Conservation (phyloP, 2,113 vertebrate genomes). For the Irena cyanogastra region DNA sequence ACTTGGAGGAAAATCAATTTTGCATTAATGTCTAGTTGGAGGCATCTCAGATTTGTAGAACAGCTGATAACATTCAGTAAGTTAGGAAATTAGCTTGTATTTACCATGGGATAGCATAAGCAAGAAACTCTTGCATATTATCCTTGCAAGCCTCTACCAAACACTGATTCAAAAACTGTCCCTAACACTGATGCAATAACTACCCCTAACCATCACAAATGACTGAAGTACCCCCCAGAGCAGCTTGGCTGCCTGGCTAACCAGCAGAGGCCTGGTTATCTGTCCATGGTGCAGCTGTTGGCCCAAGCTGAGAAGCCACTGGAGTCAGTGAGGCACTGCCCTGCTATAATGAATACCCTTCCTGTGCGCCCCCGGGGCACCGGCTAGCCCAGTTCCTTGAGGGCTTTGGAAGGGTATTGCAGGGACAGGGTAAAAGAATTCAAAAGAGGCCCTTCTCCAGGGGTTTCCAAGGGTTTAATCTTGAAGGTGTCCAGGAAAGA, state of each 20-base stretch:
- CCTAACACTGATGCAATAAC: background rate
- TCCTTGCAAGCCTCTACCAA: background rate
- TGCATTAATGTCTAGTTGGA: background rate
- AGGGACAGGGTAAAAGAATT: no score
- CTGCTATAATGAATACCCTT: no score
- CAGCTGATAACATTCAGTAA: background rate
- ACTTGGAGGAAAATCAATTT: background rate
- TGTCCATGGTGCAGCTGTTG: background rate
- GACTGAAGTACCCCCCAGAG: background rate
- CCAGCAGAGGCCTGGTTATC: background rate
- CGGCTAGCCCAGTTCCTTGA: no score
- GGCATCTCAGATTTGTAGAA: background rate
- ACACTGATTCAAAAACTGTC: background rate
- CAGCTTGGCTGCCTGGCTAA: background rate
- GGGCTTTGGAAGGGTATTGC: no score
- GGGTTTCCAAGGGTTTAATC: no score
- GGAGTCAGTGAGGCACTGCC: rapidly evolving
- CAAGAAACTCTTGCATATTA: background rate
- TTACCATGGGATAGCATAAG: background rate
- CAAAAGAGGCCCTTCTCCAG: no score
- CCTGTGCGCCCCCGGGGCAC: no score
- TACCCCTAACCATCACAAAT: background rate
- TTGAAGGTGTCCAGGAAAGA: no score
- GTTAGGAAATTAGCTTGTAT: background rate
- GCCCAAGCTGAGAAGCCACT: background rate